phyloP scores from a whole-genome alignment of 1,140 invertebrate genomes.

The Zaprionus davidi region DNA sequence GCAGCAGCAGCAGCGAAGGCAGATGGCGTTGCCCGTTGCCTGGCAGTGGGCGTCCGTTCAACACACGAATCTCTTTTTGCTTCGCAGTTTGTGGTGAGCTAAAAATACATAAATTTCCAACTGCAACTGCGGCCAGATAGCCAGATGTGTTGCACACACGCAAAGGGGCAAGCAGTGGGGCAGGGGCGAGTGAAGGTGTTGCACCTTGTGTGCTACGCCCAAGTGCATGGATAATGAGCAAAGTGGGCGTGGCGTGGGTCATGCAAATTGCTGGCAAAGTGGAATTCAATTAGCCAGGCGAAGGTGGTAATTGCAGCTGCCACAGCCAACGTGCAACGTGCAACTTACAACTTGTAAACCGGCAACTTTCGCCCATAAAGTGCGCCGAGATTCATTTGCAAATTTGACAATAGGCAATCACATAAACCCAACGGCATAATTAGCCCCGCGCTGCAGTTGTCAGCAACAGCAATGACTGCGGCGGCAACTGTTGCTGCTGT shows the following conservation, averaged over 20 bases:
- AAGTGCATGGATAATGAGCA: conserved; percentile 32
- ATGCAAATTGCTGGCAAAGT: conserved; percentile 48
- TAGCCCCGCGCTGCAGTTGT: conserved; percentile 24
- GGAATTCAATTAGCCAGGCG: conserved; percentile 45
- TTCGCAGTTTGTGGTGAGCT: conserved; percentile 2
- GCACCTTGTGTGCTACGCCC: background rate
- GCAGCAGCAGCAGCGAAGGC: conserved; percentile 31
- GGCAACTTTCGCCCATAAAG: conserved; percentile 53
- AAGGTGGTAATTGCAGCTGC: conserved; percentile 20
- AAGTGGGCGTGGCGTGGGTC: conserved; percentile 30
- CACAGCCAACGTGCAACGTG: conserved; percentile 17
- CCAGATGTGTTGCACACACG: conserved; percentile 30
- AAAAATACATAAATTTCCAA: conserved; percentile 57
- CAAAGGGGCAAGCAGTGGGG: background rate
- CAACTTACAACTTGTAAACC: conserved; percentile 29
- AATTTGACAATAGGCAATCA: conserved; percentile 47
- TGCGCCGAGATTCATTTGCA: conserved; percentile 39
- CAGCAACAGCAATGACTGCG: conserved; percentile 9
- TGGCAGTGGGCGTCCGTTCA: conserved; percentile 60
- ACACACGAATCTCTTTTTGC: background rate
- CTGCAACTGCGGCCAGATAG: conserved; percentile 28
- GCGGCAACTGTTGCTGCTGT: conserved; percentile 29
- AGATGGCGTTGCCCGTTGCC: conserved; percentile 51
- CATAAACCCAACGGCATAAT: conserved; percentile 53
- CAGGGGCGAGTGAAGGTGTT: background rate